Conservation (phyloP, 2,113 vertebrate species). For the Phaethornis superciliosus region DNA sequence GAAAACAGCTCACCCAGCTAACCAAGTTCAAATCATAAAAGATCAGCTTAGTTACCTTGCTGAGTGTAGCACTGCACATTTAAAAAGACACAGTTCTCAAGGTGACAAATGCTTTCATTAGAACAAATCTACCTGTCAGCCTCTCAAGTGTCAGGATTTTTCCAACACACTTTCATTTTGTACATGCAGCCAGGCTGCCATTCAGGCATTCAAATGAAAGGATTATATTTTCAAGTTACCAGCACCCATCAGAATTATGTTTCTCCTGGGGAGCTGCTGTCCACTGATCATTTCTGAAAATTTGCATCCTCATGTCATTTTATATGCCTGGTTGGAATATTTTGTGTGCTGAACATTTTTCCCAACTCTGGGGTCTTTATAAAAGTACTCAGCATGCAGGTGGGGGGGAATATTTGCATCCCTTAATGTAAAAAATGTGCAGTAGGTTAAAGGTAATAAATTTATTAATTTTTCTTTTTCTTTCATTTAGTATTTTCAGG, state of each 20-base stretch:
- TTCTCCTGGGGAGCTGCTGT: slow-evolving; percentile 7
- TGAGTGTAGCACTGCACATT: neutral
- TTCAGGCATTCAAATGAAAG: slow-evolving; percentile 45
- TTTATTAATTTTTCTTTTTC: neutral
- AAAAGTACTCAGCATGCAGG: slow-evolving; percentile 6
- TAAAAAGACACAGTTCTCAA: neutral
- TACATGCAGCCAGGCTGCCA: neutral
- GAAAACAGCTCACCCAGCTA: neutral
- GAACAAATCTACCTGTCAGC: slow-evolving; percentile 1
- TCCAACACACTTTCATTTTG: neutral
- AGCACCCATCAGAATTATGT: slow-evolving; percentile 9
- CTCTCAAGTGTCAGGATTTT: neutral
- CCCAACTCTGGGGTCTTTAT: slow-evolving; percentile 1
- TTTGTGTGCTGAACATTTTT: slow-evolving; percentile 37
- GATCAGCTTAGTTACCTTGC: neutral
- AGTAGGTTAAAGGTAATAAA: neutral
- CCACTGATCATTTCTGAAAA: slow-evolving; percentile 55
- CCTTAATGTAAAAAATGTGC: neutral
- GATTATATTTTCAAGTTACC: slow-evolving; percentile 38
- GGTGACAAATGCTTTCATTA: neutral
- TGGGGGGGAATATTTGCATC: slow-evolving; percentile 36
- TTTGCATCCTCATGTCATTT: slow-evolving; percentile 48
- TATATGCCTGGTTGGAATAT: slow-evolving; percentile 33
- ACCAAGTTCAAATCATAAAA: neutral
- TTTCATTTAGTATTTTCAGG: slow-evolving; percentile 52